These are phyloP conservation scores for Crepidodera aurea DNA, from an alignment of 2,888 invertebrate genomes.

Conservation along the genomic window DNA sequence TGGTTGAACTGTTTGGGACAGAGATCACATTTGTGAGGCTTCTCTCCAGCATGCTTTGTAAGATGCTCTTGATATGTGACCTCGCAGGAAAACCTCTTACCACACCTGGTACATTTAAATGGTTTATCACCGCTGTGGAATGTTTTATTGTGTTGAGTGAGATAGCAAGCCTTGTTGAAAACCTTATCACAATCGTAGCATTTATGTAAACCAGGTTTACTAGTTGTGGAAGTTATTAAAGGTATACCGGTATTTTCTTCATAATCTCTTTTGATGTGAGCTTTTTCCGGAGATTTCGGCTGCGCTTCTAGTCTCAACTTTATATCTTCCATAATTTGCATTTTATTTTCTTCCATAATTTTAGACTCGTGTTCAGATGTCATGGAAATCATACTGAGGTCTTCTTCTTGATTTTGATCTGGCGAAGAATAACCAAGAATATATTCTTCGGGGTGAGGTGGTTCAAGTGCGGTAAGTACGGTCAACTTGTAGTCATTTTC, in stretches of 20 bases:
- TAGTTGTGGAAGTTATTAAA: slow-evolving; percentile 54
- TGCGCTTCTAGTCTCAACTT: slow-evolving; percentile 48
- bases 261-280: slow-evolving; percentile 56
- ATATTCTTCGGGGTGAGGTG: slow-evolving; percentile 42
- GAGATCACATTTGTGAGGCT: slow-evolving; percentile 84
- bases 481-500: slow-evolving; percentile 59
- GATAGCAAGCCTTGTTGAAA: slow-evolving; percentile 86
- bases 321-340: slow-evolving; percentile 60
- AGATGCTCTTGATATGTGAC: slow-evolving; percentile 77
- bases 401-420: slow-evolving; percentile 37
- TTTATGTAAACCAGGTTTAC: slow-evolving; percentile 63
- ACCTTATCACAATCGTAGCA: slow-evolving; percentile 85
- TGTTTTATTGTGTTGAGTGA: slow-evolving; percentile 90
- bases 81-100: slow-evolving; percentile 82
- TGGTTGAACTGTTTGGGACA: slow-evolving; percentile 92
- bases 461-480: slow-evolving; percentile 58
- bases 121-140: slow-evolving; percentile 89
- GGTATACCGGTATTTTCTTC: slow-evolving; percentile 54
- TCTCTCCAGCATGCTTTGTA: slow-evolving; percentile 81
- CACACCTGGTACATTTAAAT: too few relatives aligned
- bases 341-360: slow-evolving; percentile 36
- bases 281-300: slow-evolving; percentile 54
- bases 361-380: slow-evolving; percentile 36
- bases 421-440: slow-evolving; percentile 28
- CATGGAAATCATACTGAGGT: slow-evolving; percentile 35